A percentile compares a stretch with the other conserved stretches of the same genome.
Conservation (phyloP, 2,888 invertebrate species). For the Microctonus hyperodae region DNA sequence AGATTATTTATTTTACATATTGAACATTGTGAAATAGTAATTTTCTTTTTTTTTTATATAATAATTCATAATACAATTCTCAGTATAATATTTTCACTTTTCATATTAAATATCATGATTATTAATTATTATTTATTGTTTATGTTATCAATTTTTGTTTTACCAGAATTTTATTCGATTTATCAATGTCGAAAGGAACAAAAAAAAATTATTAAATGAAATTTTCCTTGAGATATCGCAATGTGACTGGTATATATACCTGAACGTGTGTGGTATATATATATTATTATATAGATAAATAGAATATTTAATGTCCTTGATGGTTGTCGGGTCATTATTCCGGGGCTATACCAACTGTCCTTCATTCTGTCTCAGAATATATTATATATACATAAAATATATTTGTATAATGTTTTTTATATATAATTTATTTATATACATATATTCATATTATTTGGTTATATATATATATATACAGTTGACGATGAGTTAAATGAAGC, state of each 20-base stretch:
- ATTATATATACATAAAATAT: neutral
- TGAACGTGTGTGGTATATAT: too few species aligned
- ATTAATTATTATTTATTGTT: neutral
- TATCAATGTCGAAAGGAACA: neutral
- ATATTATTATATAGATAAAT: neutral
- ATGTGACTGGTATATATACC: too few species aligned
- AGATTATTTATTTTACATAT: too few species aligned
- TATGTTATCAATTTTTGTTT: neutral
- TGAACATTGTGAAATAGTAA: too few species aligned
- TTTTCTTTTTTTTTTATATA: neutral
- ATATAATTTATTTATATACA: slow-evolving; percentile 3
- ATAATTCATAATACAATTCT: too few species aligned
- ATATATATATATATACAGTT: slow-evolving; percentile 14
- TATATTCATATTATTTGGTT: slow-evolving; percentile 7
- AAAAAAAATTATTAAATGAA: neutral
- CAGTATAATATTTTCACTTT: too few species aligned
- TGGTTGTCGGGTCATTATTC: neutral
- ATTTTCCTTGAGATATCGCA: neutral
- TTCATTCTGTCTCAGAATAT: neutral
- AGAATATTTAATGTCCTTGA: neutral
- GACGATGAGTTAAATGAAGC: slow-evolving; percentile 4
- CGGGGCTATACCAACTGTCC: neutral
- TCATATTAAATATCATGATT: too few species aligned
- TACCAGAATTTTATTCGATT: neutral
- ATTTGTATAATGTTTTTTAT: neutral